phyloP scores from a whole-genome alignment of 2,888 invertebrate species.

The Octonoba sinensis region DNA sequence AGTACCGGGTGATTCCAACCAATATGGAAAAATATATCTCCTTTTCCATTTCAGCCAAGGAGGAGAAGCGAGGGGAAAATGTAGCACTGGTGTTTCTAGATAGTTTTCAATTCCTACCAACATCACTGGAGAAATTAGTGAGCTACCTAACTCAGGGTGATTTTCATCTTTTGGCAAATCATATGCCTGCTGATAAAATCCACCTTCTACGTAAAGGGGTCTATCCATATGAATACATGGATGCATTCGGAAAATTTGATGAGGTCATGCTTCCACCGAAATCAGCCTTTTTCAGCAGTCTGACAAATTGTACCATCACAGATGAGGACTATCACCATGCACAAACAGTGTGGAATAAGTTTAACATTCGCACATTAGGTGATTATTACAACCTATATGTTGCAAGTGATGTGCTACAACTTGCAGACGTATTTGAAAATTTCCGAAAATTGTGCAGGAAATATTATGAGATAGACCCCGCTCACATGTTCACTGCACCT shows the following conservation, averaged over 20 bases:
- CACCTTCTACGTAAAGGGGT: neutral
- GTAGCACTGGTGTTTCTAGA: neutral
- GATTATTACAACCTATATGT: too few relatives aligned
- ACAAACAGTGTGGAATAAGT: neutral
- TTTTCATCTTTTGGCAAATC: neutral
- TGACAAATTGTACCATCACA: neutral
- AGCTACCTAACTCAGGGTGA: neutral
- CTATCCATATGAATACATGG: slow-evolving; percentile 3
- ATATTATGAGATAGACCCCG: too few relatives aligned
- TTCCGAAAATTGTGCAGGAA: too few relatives aligned
- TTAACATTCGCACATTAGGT: neutral
- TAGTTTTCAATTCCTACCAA: neutral
- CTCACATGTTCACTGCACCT: neutral
- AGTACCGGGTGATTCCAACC: neutral
- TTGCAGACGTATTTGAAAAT: too few relatives aligned
- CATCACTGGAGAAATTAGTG: neutral
- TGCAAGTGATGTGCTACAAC: too few relatives aligned
- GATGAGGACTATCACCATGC: neutral
- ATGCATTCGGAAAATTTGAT: neutral
- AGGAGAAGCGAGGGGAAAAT: too few relatives aligned
- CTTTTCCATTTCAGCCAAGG: neutral
- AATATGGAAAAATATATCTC: slow-evolving; percentile 16
- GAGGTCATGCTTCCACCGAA: neutral
- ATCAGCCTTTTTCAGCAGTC: neutral
- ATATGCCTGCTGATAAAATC: neutral